phyloP scores from a whole-genome alignment of 1,140 invertebrate genomes.

The Tribolium castaneum region DNA sequence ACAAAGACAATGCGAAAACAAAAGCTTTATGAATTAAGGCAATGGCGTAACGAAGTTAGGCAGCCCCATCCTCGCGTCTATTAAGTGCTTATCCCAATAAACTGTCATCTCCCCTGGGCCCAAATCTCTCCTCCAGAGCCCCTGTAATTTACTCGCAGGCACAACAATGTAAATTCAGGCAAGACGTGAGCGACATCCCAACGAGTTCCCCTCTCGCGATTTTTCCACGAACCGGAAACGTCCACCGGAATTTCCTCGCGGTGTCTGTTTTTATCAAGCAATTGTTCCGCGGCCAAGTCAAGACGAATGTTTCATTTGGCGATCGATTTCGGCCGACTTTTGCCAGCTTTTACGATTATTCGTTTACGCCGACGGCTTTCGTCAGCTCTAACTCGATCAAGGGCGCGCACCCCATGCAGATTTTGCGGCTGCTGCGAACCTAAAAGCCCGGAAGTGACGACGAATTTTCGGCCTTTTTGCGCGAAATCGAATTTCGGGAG shows the following conservation, averaged over 20 bases:
- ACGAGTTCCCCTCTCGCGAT: slow-evolving; percentile 16
- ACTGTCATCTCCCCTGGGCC: slow-evolving; percentile 58
- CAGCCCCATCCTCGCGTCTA: slow-evolving; percentile 52
- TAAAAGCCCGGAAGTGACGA: slow-evolving; percentile 25
- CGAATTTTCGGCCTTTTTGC: slow-evolving; percentile 18
- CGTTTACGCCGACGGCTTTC: slow-evolving; percentile 45
- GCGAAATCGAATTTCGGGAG: slow-evolving; percentile 9
- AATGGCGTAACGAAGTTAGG: slow-evolving; percentile 59
- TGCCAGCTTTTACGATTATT: slow-evolving; percentile 47
- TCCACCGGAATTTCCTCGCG: slow-evolving; percentile 44
- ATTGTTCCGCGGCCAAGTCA: slow-evolving; percentile 42
- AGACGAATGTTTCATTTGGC: slow-evolving; percentile 48
- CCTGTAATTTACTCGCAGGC: slow-evolving; percentile 56
- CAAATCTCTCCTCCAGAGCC: slow-evolving; percentile 54
- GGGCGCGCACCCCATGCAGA: slow-evolving; percentile 16
- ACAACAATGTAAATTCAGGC: slow-evolving; percentile 57
- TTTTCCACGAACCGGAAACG: slow-evolving; percentile 27
- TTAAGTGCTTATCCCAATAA: slow-evolving; percentile 61
- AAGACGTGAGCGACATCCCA: slow-evolving; percentile 57
- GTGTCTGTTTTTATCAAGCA: slow-evolving; percentile 47
- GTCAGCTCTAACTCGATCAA: slow-evolving; percentile 47
- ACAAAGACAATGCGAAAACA: slow-evolving; percentile 56
- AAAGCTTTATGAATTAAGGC: slow-evolving; percentile 60
- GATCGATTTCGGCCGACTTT: slow-evolving; percentile 40
- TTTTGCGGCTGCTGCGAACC: background rate